Base-by-base conservation (phyloP, 2,888 invertebrate species). In the Rapana venosa region DNA sequence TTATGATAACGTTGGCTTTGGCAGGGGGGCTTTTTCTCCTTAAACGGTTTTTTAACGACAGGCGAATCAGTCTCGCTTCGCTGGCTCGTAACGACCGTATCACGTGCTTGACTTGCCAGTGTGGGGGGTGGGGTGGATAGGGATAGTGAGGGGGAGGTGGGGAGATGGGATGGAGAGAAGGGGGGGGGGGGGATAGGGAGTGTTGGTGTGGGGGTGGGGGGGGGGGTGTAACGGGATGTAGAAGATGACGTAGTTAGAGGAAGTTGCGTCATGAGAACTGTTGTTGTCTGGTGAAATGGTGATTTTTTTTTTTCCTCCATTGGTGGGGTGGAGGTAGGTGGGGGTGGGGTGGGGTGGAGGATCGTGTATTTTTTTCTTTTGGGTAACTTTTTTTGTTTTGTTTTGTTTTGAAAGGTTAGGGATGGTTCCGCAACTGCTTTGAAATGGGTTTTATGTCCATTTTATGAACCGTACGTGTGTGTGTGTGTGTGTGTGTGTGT, bases 21-120 rank as follows among this genome's bases (percentile, higher is more conserved):
- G 8, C 81, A 30, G 87, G 13, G 70, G 22, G 70, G 22, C 22
- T 70, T 70, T 70, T 70, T 20, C 26, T 77, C 81, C 32, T 83
- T 58, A 88, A 88, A 32, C 35, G 81, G 35, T 47, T 35, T 77
- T 88, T 88, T 88, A 88, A 88, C 79, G 88, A 88, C 88, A 88
- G 83, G 88, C 81, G 81, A 83, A 88, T 88, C 77, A 88, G 81
- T 77, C 35, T 47, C 61, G 88, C 83, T 81, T 35, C 79, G 36
- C 58, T 81, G 88, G 32, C 22, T 61, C 88, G 61, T 83, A 79
- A 36, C 81, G 11, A 56, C 35, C 77, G 66, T 88, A 47, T 88
- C 88, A 88, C 83, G 66, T 83, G 88, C 79, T 81, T 30, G 61
- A 20, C 61, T 30, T 58, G 79, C 35, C 88, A n/a, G 83, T n/a